Evolutionary conservation across 53 echinoderm and acorn worm genomes (phyloP), one percentile per base, ranked within the genome.

Genomic region (Holothuria leucospilota): DNA sequence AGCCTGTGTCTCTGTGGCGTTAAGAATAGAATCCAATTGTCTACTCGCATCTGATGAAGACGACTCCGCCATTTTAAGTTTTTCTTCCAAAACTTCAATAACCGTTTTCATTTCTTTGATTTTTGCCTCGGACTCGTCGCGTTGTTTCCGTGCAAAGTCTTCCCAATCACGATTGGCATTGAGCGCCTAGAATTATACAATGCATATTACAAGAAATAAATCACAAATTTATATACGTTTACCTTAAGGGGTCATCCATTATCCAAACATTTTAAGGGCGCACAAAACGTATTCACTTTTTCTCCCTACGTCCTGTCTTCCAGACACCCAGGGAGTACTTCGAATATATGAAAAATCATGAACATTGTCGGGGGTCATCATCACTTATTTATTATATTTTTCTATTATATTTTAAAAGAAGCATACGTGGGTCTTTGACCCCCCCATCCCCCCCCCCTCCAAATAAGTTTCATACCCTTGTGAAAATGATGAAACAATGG

Each of bases 1-100:
- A 38, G 74, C 66, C 63, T 73, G 84, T 56, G 52, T 89, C 58
- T 89, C 89, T 11, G 85, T 89, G 2, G 74, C 89, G 49, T 89
- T 84, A 64, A 89, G 20, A 20, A 80, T 80, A 3, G 80, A 80
- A 34, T 80, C 80, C 38, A 80, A 59, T 60, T 80, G 80, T 28
- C 80, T 80, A 62, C 39, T 80, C 11, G 52, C 53, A 30, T 80
- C 80, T 23, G 80, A 80, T 21, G 80, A 80, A 59, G 80, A 80
- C 4, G 30, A 80, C 26, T 80, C 80, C 13, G 80, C 80, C 21
- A 61, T 29, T 16, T 30, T 4, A 26, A 80, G 60, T 80, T 51
- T 80, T 29, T 28, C 80, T 30, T 80, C 29, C 80, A 80, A 60
- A 39, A 13, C 52, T 28, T 61, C 56, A 38, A 80, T 80, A 6